phyloP scores from a whole-genome alignment of 1,140 invertebrate species.

The Scylla paramamosain region DNA sequence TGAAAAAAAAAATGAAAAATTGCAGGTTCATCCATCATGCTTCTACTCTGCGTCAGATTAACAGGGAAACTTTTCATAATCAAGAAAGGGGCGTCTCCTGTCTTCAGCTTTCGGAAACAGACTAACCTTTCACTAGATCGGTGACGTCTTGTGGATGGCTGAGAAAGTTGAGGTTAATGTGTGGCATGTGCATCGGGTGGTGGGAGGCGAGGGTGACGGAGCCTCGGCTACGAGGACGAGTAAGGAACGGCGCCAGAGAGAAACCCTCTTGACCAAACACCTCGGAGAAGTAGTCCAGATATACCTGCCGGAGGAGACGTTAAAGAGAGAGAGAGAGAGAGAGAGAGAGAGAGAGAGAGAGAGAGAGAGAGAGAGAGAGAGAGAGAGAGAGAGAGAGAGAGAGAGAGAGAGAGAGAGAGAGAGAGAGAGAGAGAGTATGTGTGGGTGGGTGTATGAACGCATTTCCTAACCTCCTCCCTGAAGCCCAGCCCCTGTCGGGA shows the following conservation, averaged over 20 bases:
- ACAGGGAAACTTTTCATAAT: too few relatives aligned
- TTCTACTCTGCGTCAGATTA: too few relatives aligned
- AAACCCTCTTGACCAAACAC: constrained; percentile 31
- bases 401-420: too few relatives aligned
- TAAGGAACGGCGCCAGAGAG: constrained; percentile 83
- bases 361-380: constrained; percentile 13
- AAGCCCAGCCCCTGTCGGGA: neutral
- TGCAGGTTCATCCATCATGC: too few relatives aligned
- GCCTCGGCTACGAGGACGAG: constrained; percentile 88
- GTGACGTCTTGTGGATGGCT: neutral
- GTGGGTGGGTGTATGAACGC: neutral
- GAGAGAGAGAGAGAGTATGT: constrained; percentile 37
- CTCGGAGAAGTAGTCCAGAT: neutral
- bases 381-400: neutral
- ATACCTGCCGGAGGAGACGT: constrained; percentile 7
- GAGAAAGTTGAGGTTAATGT: constrained; percentile 89
- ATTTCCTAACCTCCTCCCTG: constrained; percentile 10
- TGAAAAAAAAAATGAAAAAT: too few relatives aligned
- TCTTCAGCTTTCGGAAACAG: too few relatives aligned
- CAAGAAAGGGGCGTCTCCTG: too few relatives aligned
- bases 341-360: too few relatives aligned
- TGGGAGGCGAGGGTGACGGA: constrained; percentile 85
- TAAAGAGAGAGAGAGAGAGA: too few relatives aligned
- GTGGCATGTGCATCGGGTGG: constrained; percentile 88
- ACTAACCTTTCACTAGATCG: too few relatives aligned